Evolutionary conservation across 2,113 vertebrate genomes (phyloP).

Genomic region (Pimephales promelas): DNA sequence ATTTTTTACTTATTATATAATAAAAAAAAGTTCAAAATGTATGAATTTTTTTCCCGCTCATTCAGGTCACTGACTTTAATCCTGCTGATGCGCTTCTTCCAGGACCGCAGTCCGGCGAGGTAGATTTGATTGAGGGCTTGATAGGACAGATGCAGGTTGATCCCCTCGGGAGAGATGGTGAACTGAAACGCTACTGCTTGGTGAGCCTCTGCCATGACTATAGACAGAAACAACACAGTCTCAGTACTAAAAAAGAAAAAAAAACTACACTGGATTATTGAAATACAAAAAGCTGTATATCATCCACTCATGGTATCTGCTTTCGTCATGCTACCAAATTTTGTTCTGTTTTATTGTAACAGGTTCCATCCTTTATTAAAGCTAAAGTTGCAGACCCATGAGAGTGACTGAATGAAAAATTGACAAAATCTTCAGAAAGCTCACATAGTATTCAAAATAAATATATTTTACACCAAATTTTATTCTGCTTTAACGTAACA

Average conservation of each 20-base stretch:
- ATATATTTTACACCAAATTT: too few relatives aligned
- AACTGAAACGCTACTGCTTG: conserved; percentile 87
- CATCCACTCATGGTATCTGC: too few relatives aligned
- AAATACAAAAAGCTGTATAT: background rate
- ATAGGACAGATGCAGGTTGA: conserved; percentile 79
- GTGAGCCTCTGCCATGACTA: conserved; percentile 87
- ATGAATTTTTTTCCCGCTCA: background rate
- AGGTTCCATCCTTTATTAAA: background rate
- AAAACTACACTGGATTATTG: background rate
- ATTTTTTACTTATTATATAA: background rate
- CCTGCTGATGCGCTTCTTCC: conserved; percentile 84
- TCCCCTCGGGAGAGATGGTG: conserved; percentile 80
- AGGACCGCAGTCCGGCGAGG: conserved; percentile 82
- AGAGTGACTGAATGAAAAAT: background rate
- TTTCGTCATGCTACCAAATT: background rate
- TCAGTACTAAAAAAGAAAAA: background rate
- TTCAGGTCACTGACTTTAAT: conserved; percentile 73
- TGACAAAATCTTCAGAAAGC: background rate
- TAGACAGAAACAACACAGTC: conserved; percentile 19
- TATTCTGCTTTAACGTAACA: too few relatives aligned
- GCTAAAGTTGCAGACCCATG: background rate
- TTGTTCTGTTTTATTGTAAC: background rate
- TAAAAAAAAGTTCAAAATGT: background rate
- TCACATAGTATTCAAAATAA: background rate
- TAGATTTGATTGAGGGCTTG: conserved; percentile 83